Evolutionary conservation across 1,140 invertebrate genomes (phyloP).

Genomic region (Macrotrachela quadricornifera): DNA sequence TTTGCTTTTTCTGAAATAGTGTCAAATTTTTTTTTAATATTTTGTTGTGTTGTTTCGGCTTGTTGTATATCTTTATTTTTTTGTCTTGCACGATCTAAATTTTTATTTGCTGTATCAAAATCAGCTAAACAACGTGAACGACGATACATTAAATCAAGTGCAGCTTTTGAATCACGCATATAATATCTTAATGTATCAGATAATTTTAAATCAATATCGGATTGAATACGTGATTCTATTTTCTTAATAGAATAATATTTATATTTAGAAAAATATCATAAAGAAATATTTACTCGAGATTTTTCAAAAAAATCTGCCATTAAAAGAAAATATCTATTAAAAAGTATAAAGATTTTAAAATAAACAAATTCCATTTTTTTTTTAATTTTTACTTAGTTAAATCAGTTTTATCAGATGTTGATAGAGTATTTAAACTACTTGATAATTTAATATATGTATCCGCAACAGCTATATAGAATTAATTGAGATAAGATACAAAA

Average conservation of each 20-base stretch:
- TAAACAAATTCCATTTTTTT: not conserved
- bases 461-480: constrained; percentile 52
- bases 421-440: constrained; percentile 60
- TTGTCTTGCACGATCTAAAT: constrained; percentile 73
- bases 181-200: constrained; percentile 91
- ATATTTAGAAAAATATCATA: not conserved
- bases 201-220: constrained; percentile 91
- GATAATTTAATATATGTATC: constrained; percentile 92
- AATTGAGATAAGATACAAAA: not conserved
- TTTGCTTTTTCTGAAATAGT: constrained; percentile 2
- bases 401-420: constrained; percentile 62
- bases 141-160: constrained; percentile 72
- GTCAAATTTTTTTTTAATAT: constrained; percentile 6
- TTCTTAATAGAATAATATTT: constrained; percentile 15
- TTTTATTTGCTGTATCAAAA: constrained; percentile 85
- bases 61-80: constrained; percentile 76
- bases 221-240: constrained; percentile 69
- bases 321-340: not conserved
- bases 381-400: constrained; percentile 31
- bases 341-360: not conserved
- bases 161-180: constrained; percentile 81
- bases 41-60: constrained; percentile 1
- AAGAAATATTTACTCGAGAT: constrained; percentile 46
- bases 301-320: constrained; percentile 47
- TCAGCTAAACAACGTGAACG: constrained; percentile 64